A percentile compares a stretch with the other conserved stretches of the same genome.
phyloP scores from a whole-genome alignment of 1,140 invertebrate genomes.

The Subanguina moxae region DNA sequence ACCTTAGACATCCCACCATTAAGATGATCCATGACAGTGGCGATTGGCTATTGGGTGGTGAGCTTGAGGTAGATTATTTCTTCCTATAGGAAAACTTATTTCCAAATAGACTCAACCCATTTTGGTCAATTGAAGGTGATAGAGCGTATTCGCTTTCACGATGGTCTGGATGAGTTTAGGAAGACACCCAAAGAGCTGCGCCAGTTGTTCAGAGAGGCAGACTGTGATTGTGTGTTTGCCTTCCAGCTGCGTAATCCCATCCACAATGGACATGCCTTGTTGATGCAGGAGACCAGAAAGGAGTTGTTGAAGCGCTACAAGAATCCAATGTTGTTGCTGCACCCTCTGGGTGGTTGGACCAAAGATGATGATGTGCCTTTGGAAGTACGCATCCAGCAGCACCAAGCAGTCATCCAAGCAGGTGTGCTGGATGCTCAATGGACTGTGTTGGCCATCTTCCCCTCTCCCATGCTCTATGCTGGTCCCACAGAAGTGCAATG shows the following conservation, averaged over 20 bases:
- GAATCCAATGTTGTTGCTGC: slow-evolving; percentile 87
- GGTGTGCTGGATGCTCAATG: slow-evolving; percentile 74
- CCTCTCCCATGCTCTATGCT: slow-evolving; percentile 98
- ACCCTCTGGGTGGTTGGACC: slow-evolving; percentile 96
- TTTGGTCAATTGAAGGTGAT: slow-evolving; percentile 72
- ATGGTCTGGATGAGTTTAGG: slow-evolving; percentile 88
- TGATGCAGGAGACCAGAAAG: slow-evolving; percentile 89
- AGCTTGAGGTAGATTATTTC: slow-evolving; percentile 59
- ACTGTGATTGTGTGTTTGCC: slow-evolving; percentile 92
- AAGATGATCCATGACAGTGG: slow-evolving; percentile 87
- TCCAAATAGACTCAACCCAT: neutral
- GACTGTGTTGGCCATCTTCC: slow-evolving; percentile 94
- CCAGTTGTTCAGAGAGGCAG: slow-evolving; percentile 70
- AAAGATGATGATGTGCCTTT: slow-evolving; percentile 98
- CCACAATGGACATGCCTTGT: slow-evolving; percentile 94
- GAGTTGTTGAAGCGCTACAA: slow-evolving; percentile 72
- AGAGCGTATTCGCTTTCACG: slow-evolving; percentile 84
- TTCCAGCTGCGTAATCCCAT: slow-evolving; percentile 97
- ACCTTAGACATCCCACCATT: slow-evolving; percentile 84
- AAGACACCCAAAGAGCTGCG: slow-evolving; percentile 88
- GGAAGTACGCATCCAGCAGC: slow-evolving; percentile 70
- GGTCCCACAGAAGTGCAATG: slow-evolving; percentile 98
- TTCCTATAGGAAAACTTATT: neutral
- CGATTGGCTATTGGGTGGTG: slow-evolving; percentile 91
- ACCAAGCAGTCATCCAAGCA: slow-evolving; percentile 68